A percentile compares a stretch with the other conserved stretches of the same genome.
Evolutionary conservation across 2,797 vertebrate genomes (phyloP).

Genomic region (Ciconia nigra): DNA sequence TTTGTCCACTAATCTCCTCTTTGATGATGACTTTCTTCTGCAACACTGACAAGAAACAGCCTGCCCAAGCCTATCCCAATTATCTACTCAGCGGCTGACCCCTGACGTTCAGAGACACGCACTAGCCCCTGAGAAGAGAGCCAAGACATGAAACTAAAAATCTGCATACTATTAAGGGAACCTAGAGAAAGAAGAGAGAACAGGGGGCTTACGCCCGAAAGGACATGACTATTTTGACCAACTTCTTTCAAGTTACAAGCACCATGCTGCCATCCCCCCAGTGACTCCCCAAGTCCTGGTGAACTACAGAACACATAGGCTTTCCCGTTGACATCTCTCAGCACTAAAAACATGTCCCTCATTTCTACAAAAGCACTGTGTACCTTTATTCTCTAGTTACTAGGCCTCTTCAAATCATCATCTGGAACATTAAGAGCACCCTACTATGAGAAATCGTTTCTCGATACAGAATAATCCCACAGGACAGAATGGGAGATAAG

Average conservation of each 20-base stretch:
- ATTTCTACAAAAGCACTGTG: background rate
- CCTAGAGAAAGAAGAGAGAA: background rate
- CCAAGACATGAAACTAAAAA: background rate
- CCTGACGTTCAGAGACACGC: background rate
- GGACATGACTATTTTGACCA: background rate
- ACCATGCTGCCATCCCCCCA: background rate
- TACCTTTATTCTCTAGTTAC: background rate
- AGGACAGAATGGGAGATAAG: background rate
- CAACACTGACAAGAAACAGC: background rate
- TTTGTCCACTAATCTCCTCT: background rate
- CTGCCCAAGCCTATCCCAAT: background rate
- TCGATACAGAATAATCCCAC: background rate
- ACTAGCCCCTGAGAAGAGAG: background rate
- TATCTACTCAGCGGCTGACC: background rate
- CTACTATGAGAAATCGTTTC: background rate
- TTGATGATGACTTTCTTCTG: background rate
- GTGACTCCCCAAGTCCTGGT: too few relatives aligned
- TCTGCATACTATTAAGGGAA: background rate
- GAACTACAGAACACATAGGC: accelerated
- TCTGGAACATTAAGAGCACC: background rate
- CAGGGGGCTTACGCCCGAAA: background rate
- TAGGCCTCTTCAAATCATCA: background rate
- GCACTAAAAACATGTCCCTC: background rate
- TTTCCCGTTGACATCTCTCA: background rate
- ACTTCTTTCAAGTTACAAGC: background rate